phyloP scores from a whole-genome alignment of 2,888 invertebrate genomes.

The Aporophyla nigra region DNA sequence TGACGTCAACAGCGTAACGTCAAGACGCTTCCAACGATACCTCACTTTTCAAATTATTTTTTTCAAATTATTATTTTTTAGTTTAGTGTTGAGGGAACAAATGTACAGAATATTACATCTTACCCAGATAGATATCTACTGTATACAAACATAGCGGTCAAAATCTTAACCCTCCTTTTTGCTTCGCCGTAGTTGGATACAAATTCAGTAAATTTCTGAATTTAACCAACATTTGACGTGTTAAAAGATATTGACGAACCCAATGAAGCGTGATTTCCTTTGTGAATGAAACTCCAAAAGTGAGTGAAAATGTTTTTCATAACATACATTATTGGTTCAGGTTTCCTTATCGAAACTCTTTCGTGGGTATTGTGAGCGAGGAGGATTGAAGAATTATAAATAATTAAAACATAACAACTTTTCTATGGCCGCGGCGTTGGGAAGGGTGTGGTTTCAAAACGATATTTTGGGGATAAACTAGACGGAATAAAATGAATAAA shows the following conservation, averaged over 20 bases:
- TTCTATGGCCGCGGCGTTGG: background rate
- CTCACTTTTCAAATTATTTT: too few relatives aligned
- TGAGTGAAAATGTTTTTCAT: slow-evolving; percentile 29
- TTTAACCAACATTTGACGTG: slow-evolving; percentile 10
- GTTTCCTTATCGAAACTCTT: slow-evolving; percentile 33
- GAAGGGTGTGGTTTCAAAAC: slow-evolving; percentile 14
- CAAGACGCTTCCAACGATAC: too few relatives aligned
- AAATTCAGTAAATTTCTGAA: slow-evolving; percentile 3
- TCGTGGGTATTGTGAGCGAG: slow-evolving; percentile 18
- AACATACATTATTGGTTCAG: slow-evolving; percentile 29
- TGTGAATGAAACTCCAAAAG: slow-evolving; percentile 23
- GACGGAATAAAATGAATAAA: slow-evolving; percentile 40
- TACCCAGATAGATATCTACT: too few relatives aligned
- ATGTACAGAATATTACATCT: too few relatives aligned
- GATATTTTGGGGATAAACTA: slow-evolving; percentile 26
- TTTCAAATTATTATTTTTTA: too few relatives aligned
- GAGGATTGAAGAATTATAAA: slow-evolving; percentile 10
- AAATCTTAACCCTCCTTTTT: too few relatives aligned
- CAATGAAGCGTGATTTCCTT: slow-evolving; percentile 45
- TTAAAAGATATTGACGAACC: slow-evolving; percentile 27
- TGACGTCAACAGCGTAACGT: too few relatives aligned
- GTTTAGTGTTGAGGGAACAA: too few relatives aligned
- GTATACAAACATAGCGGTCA: too few relatives aligned
- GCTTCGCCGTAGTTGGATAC: background rate
- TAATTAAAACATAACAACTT: slow-evolving; percentile 26